phyloP scores from a whole-genome alignment of 2,888 invertebrate species.

The Altica lythri region DNA sequence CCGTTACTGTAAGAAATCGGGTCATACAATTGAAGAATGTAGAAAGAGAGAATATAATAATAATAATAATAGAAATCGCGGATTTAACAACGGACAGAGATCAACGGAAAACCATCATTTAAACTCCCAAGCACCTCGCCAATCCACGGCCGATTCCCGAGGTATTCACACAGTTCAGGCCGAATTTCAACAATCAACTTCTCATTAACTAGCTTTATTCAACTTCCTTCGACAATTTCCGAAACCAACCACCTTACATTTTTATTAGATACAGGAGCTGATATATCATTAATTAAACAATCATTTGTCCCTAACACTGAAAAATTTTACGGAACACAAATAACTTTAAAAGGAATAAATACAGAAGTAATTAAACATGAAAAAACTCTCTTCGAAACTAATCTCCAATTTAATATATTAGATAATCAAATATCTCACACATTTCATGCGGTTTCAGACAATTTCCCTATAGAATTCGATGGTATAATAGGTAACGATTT shows the following conservation, averaged over 20 bases:
- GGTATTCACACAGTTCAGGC: neutral
- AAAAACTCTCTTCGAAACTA: constrained; percentile 23
- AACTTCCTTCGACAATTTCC: neutral
- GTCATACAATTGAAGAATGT: neutral
- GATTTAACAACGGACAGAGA: too few relatives aligned
- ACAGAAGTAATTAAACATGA: constrained; percentile 18
- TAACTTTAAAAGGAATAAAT: constrained; percentile 18
- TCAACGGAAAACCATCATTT: neutral
- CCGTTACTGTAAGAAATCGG: neutral
- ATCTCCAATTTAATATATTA: constrained; percentile 15
- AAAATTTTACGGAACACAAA: neutral
- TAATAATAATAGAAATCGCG: too few relatives aligned
- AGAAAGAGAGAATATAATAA: neutral
- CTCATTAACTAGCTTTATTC: neutral
- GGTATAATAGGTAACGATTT: constrained; percentile 39
- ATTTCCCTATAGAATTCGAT: constrained; percentile 30
- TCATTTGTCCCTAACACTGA: constrained; percentile 1
- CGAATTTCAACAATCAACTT: neutral
- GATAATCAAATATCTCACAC: constrained; percentile 15
- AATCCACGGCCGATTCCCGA: neutral
- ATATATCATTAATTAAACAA: neutral
- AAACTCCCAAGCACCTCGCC: neutral
- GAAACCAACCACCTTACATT: neutral
- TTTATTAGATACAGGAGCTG: neutral
- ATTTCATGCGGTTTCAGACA: constrained; percentile 25